These are phyloP conservation scores for Lithophane leautieri DNA, from an alignment of 2,888 invertebrate species.

Conservation along the genomic window DNA sequence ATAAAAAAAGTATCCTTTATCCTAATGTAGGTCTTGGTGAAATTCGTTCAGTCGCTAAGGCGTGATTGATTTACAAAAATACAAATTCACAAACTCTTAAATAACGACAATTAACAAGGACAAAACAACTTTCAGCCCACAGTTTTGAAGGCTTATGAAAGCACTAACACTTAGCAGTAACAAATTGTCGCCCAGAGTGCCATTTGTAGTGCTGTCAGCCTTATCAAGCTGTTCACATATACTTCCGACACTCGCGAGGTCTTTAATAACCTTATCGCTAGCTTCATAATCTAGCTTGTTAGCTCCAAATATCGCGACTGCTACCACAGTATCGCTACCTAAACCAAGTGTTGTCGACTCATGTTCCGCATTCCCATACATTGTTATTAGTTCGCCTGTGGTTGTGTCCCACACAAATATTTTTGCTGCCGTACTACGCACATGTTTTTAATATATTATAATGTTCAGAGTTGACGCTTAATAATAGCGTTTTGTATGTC, in stretches of 20 bases:
- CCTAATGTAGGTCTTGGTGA: background rate
- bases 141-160: background rate
- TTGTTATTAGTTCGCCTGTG: constrained; percentile 57
- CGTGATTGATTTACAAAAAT: background rate
- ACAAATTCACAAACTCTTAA: background rate
- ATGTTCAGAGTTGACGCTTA: constrained; percentile 39
- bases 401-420: constrained; percentile 62
- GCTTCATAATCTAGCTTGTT: constrained; percentile 2
- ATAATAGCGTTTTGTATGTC: constrained; percentile 42
- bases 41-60: background rate
- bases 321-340: constrained; percentile 27
- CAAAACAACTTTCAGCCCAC: background rate
- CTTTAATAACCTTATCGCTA: constrained; percentile 28
- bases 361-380: constrained; percentile 63
- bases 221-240: constrained; percentile 24
- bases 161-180: constrained; percentile 16
- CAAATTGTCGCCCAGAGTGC: background rate
- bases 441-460: constrained; percentile 57
- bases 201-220: constrained; percentile 12
- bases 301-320: constrained; percentile 30
- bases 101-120: background rate
- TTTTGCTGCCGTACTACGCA: constrained; percentile 52
- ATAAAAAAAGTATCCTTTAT: background rate
- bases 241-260: background rate
- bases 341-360: constrained; percentile 63